These are phyloP conservation scores for Kradibia gibbosae DNA, from an alignment of 1,140 invertebrate species.

Conservation along the genomic window DNA sequence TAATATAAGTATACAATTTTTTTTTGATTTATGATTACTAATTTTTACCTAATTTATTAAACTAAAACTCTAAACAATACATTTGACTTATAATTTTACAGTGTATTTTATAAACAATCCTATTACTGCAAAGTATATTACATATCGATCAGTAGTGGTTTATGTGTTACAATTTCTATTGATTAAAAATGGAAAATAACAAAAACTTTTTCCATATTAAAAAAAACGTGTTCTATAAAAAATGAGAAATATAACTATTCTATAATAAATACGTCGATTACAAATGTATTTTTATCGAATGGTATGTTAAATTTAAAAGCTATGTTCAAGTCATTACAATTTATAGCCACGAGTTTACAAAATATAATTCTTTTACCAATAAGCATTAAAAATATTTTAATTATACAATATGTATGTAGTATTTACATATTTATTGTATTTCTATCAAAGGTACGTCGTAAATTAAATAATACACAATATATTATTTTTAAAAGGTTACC, in stretches of 20 bases:
- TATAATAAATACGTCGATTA: background rate
- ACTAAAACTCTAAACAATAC: no score
- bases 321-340: conserved; percentile 17
- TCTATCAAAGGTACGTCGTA: conserved; percentile 16
- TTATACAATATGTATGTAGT: conserved; percentile 9
- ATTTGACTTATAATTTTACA: no score
- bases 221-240: no score
- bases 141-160: no score
- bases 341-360: conserved; percentile 7
- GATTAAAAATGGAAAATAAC: no score
- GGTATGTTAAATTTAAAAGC: background rate
- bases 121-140: no score
- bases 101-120: no score
- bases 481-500: background rate
- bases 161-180: no score
- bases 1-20: no score
- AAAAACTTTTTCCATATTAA: no score
- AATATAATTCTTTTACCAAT: background rate
- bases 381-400: conserved; percentile 1
- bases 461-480: background rate
- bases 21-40: no score
- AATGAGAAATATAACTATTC: background rate
- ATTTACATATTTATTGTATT: conserved; percentile 16
- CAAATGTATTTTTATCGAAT: background rate
- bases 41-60: no score